Percentiles rank a stretch among this genome's conserved stretches.
phyloP scores from a whole-genome alignment of 2,113 vertebrate species.

The Megaceryle maxima region DNA sequence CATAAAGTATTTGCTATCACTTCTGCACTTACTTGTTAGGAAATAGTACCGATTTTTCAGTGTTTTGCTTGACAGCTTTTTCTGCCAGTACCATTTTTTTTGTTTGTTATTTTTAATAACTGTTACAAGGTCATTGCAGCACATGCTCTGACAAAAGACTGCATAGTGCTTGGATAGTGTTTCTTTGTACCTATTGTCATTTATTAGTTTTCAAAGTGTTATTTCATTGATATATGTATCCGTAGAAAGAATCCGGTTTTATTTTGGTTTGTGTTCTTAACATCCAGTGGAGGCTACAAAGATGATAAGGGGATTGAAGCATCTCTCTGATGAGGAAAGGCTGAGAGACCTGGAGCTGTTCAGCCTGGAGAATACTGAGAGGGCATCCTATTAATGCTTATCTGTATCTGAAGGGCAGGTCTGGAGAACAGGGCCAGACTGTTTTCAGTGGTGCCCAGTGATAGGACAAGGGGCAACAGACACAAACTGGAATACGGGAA shows the following conservation, averaged over 20 bases:
- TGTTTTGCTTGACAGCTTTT: slow-evolving; percentile 68
- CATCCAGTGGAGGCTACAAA: not conserved
- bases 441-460: not conserved
- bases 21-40: slow-evolving; percentile 55
- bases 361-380: not conserved
- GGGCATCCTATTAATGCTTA: not conserved
- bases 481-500: not conserved
- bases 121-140: slow-evolving; percentile 53
- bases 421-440: not conserved
- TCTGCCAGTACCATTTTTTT: slow-evolving; percentile 52
- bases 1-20: not conserved
- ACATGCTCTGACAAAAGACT: slow-evolving; percentile 47
- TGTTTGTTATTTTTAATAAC: slow-evolving; percentile 35
- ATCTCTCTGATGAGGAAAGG: not conserved
- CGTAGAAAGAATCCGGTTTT: slow-evolving; percentile 39
- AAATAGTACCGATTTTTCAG: slow-evolving; percentile 60
- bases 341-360: not conserved
- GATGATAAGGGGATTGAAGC: not conserved
- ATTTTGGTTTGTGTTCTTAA: not conserved
- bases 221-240: slow-evolving; percentile 51
- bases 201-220: slow-evolving; percentile 56
- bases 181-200: slow-evolving; percentile 57
- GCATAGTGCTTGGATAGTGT: slow-evolving; percentile 45
- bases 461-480: not conserved
- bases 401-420: not conserved